Conservation (phyloP, 2,888 invertebrate genomes). For the Lepidocyrtoides sp. region DNA sequence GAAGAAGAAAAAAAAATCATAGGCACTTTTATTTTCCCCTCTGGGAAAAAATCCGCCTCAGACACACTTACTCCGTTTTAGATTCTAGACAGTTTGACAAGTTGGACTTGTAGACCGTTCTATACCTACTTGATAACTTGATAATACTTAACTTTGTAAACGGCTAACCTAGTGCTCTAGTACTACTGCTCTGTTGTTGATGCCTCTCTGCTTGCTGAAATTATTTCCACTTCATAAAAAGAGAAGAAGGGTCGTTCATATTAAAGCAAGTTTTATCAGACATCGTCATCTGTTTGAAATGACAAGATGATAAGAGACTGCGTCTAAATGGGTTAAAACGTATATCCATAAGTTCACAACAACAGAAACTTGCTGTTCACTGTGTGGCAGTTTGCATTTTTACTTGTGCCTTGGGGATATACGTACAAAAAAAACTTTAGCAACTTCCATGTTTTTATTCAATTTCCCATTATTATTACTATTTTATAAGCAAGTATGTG, state of each 20-base stretch:
- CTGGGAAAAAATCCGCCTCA: neutral
- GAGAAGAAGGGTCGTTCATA: neutral
- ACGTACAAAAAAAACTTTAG: neutral
- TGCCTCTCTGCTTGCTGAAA: neutral
- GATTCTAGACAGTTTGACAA: slow-evolving; percentile 51
- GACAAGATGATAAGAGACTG: neutral
- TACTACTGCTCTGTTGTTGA: neutral
- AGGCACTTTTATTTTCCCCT: neutral
- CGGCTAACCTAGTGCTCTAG: slow-evolving; percentile 22
- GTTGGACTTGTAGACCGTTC: neutral
- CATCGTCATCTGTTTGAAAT: neutral
- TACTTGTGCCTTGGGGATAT: neutral
- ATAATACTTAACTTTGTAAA: neutral
- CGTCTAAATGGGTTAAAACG: neutral
- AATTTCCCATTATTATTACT: neutral
- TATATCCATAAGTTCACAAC: neutral
- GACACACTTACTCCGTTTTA: neutral
- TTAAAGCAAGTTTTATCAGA: neutral
- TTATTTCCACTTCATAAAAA: neutral
- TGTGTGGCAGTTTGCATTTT: neutral
- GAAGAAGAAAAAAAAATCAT: neutral
- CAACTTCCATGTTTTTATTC: neutral
- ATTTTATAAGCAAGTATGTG: neutral
- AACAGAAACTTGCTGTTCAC: neutral
- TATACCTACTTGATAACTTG: neutral